These are phyloP conservation scores for Hydropsyche betteni DNA, from an alignment of 2,888 invertebrate species.

Conservation along the genomic window DNA sequence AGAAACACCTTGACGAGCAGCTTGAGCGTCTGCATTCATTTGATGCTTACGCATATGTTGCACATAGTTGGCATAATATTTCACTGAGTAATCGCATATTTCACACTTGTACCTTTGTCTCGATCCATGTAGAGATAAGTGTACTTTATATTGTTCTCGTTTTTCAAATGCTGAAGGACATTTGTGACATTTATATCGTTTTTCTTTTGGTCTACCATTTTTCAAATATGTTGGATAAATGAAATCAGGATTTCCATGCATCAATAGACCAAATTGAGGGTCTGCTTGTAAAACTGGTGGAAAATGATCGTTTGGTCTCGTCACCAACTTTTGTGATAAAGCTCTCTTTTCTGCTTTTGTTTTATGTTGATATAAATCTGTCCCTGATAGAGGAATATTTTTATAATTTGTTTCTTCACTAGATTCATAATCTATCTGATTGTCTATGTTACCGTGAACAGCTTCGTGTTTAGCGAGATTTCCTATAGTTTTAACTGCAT, in stretches of 20 bases:
- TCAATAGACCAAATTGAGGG: slow-evolving; percentile 73
- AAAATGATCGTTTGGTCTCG: slow-evolving; percentile 66
- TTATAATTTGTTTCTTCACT: slow-evolving; percentile 64
- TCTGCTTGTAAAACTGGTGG: slow-evolving; percentile 68
- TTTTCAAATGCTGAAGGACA: slow-evolving; percentile 91
- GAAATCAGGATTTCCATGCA: slow-evolving; percentile 81
- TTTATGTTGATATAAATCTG: slow-evolving; percentile 72
- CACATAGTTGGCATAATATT: slow-evolving; percentile 83
- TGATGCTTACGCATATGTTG: slow-evolving; percentile 85
- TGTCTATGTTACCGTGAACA: slow-evolving; percentile 62
- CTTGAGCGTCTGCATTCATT: slow-evolving; percentile 73
- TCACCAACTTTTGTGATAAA: slow-evolving; percentile 63
- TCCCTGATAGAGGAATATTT: slow-evolving; percentile 71
- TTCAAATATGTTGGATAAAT: slow-evolving; percentile 78
- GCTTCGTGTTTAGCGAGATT: slow-evolving; percentile 74
- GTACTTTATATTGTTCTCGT: slow-evolving; percentile 83
- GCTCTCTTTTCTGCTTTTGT: slow-evolving; percentile 68
- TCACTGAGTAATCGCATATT: slow-evolving; percentile 87
- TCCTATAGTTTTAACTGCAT: slow-evolving; percentile 73
- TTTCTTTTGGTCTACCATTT: slow-evolving; percentile 78
- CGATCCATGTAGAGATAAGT: slow-evolving; percentile 83
- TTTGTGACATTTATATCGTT: slow-evolving; percentile 83
- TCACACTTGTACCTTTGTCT: slow-evolving; percentile 85
- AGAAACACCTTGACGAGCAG: slow-evolving; percentile 61
- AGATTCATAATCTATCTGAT: slow-evolving; percentile 61